Percentiles rank a stretch among this genome's conserved stretches.
phyloP scores from a whole-genome alignment of 2,797 vertebrate species.

The Alcedo atthis region DNA sequence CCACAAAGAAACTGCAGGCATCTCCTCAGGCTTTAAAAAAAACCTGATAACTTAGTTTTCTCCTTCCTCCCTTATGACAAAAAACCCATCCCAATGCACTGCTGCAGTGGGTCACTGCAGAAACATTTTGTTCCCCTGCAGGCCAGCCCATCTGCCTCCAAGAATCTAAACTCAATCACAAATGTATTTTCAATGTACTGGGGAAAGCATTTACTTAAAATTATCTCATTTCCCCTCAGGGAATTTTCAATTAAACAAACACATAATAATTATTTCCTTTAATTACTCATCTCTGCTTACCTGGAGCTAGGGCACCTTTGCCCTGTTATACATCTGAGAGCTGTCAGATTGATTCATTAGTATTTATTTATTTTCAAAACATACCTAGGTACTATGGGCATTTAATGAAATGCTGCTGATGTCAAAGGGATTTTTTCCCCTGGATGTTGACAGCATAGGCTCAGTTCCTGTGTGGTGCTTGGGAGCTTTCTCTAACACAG shows the following conservation, averaged over 20 bases:
- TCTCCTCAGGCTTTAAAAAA: not conserved
- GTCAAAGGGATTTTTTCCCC: not conserved
- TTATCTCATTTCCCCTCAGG: not conserved
- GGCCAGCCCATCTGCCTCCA: slow-evolving; percentile 49
- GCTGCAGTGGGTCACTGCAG: not conserved
- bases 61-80: not conserved
- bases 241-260: slow-evolving; percentile 67
- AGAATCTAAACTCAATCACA: slow-evolving; percentile 46
- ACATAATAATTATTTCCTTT: slow-evolving; percentile 69
- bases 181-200: slow-evolving; percentile 52
- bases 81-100: not conserved
- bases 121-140: slow-evolving; percentile 30
- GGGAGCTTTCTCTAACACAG: not conserved
- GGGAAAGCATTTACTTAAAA: slow-evolving; percentile 50
- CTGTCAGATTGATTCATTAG: slow-evolving; percentile 55
- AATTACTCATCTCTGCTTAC: slow-evolving; percentile 65
- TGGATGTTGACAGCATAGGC: not conserved
- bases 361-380: slow-evolving; percentile 35
- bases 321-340: slow-evolving; percentile 38
- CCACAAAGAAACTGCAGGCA: not conserved
- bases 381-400: not conserved
- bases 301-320: slow-evolving; percentile 61
- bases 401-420: not conserved
- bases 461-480: not conserved
- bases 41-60: not conserved